Evolutionary conservation across 1,140 invertebrate species (phyloP).

Genomic region (Gerris buenoi): DNA sequence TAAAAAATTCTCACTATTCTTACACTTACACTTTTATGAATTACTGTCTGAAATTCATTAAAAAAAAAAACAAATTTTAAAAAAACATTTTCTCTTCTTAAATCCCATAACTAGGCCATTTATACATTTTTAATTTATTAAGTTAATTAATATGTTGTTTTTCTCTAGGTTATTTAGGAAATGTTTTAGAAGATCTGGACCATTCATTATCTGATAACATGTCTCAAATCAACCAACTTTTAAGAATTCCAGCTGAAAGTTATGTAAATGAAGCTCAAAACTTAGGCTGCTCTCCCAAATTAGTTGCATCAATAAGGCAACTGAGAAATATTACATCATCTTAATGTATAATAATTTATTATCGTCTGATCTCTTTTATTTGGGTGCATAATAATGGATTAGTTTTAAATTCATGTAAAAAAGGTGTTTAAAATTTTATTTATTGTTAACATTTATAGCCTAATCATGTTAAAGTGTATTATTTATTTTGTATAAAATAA

Average conservation of each 20-base stretch:
- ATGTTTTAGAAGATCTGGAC: constrained; percentile 71
- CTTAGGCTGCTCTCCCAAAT: constrained; percentile 44
- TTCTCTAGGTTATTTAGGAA: constrained; percentile 58
- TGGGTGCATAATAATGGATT: no score
- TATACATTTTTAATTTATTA: background rate
- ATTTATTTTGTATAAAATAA: no score
- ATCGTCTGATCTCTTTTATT: no score
- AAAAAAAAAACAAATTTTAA: background rate
- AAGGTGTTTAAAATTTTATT: no score
- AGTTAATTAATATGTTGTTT: background rate
- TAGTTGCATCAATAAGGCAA: constrained; percentile 57
- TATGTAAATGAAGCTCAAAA: constrained; percentile 41
- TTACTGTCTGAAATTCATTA: background rate
- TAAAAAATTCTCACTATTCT: no score
- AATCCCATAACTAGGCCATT: background rate
- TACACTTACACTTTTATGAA: no score
- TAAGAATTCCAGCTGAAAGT: constrained; percentile 49
- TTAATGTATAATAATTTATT: no score
- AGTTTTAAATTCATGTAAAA: no score
- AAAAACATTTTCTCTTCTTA: background rate
- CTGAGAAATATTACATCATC: constrained; percentile 48
- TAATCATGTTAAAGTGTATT: no score
- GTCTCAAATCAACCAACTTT: constrained; percentile 45
- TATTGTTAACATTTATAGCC: no score
- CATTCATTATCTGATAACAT: constrained; percentile 53